Conservation (phyloP, 2,888 invertebrate genomes). For the Callosobruchus maculatus region DNA sequence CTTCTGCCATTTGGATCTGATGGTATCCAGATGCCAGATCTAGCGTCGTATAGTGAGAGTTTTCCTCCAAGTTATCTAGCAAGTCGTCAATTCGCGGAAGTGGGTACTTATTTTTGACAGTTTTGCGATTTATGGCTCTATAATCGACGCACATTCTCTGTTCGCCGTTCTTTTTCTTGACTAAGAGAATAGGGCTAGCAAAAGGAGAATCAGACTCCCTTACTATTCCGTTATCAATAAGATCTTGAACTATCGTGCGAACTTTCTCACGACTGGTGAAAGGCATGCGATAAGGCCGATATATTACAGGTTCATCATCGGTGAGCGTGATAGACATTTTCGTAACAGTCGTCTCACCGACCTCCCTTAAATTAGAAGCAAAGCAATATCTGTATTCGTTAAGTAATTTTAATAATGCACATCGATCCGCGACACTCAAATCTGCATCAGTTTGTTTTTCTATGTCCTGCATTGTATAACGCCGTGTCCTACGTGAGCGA, state of each 20-base stretch:
- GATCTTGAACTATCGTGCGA: conserved; percentile 6
- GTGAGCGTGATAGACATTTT: conserved; percentile 17
- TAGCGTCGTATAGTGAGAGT: conserved; percentile 30
- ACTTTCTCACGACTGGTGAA: conserved; percentile 9
- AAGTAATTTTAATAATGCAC: conserved; percentile 6
- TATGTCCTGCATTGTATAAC: conserved; percentile 6
- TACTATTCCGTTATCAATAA: conserved; percentile 18
- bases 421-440: conserved; percentile 1
- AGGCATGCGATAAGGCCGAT: conserved; percentile 21
- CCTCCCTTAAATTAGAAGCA: conserved; percentile 7
- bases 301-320: conserved; percentile 14
- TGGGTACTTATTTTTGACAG: conserved; percentile 35
- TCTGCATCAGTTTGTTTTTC: conserved; percentile 3
- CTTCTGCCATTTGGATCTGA: conserved; percentile 32
- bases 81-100: conserved; percentile 38
- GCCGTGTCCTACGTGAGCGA: too few species aligned
- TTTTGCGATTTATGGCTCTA: conserved; percentile 33
- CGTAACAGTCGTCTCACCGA: conserved; percentile 18
- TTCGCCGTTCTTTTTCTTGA: conserved; percentile 26
- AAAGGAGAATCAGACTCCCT: conserved; percentile 31
- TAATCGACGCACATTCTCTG: conserved; percentile 32
- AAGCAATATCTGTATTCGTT: conserved; percentile 20
- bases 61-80: conserved; percentile 28
- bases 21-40: conserved; percentile 35
- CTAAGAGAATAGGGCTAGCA: conserved; percentile 21